These are phyloP conservation scores for Uromys caudimaculatus DNA, from an alignment of 2,797 vertebrate species.

Conservation along the genomic window DNA sequence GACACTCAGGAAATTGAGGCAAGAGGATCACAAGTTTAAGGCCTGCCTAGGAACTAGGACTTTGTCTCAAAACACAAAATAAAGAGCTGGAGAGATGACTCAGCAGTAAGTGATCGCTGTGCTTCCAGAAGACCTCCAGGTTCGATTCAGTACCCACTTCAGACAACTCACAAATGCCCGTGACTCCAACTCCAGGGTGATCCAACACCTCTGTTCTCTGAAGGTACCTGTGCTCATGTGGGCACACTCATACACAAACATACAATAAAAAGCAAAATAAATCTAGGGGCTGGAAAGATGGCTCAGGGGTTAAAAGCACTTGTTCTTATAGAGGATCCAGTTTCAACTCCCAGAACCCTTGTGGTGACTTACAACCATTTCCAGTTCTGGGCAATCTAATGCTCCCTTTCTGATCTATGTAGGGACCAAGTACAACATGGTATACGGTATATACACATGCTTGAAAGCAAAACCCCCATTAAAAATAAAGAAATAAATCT, in stretches of 20 bases:
- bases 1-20: background rate
- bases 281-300: background rate
- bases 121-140: background rate
- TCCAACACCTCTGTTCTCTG: background rate
- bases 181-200: background rate
- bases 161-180: background rate
- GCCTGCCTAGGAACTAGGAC: background rate
- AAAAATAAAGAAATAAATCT: background rate
- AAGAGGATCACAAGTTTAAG: background rate
- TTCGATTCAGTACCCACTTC: background rate
- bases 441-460: background rate
- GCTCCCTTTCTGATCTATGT: background rate
- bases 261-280: background rate
- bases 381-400: background rate
- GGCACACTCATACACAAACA: background rate
- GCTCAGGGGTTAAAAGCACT: background rate
- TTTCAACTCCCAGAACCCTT: background rate
- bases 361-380: background rate
- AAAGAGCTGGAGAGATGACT: background rate
- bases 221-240: background rate
- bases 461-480: background rate
- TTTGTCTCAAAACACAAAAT: background rate
- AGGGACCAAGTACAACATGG: background rate
- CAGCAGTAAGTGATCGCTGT: background rate
- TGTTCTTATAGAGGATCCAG: background rate